A percentile compares a stretch with the other conserved stretches of the same genome.
phyloP scores from a whole-genome alignment of 2,113 vertebrate species.

The Crocuta crocuta region DNA sequence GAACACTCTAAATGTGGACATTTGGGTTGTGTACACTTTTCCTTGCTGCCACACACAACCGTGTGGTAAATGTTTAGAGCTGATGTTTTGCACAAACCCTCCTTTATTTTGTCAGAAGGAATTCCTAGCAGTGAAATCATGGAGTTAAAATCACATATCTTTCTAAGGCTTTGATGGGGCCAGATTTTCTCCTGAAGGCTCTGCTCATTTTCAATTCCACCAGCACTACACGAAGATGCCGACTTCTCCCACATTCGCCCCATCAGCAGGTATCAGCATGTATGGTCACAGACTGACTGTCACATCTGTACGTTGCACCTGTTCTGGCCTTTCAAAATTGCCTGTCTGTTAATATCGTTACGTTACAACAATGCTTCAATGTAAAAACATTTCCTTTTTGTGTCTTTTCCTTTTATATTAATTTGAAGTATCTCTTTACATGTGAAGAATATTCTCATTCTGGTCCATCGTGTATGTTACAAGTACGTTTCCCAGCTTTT shows the following conservation, averaged over 20 bases:
- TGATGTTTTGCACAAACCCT: background rate
- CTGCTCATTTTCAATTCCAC: background rate
- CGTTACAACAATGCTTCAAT: background rate
- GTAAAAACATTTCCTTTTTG: background rate
- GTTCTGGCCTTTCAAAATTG: background rate
- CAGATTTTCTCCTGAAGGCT: background rate
- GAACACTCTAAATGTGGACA: background rate
- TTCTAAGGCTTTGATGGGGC: background rate
- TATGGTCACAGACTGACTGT: background rate
- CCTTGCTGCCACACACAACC: background rate
- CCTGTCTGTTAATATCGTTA: background rate
- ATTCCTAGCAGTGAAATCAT: background rate
- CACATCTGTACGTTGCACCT: background rate
- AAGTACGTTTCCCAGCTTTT: constrained; percentile 2
- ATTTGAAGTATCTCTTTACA: background rate
- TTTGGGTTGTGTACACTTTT: background rate
- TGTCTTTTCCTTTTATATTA: background rate
- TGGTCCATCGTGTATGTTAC: background rate
- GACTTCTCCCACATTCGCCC: background rate
- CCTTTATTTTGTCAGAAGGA: background rate
- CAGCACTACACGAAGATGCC: background rate
- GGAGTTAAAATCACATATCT: background rate
- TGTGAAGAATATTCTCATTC: background rate
- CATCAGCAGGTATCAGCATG: background rate
- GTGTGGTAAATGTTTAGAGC: background rate